These are phyloP conservation scores for Boloria euphrosyne DNA, from an alignment of 2,888 invertebrate genomes.

Conservation along the genomic window DNA sequence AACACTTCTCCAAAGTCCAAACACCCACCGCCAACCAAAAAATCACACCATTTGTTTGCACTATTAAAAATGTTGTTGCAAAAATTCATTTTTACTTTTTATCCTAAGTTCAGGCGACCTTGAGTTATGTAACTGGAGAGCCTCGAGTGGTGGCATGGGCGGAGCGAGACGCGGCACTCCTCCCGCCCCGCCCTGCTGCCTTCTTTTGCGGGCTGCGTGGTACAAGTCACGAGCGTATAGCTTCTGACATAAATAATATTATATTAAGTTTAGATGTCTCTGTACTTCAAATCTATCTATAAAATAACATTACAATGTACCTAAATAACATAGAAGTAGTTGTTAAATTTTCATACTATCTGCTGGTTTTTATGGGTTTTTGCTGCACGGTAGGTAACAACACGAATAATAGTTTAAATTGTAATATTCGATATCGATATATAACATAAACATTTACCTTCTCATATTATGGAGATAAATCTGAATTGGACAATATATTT, in stretches of 20 bases:
- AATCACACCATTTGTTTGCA: not conserved
- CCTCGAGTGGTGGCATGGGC: conserved; percentile 21
- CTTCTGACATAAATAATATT: not conserved
- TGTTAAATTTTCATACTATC: too few relatives aligned
- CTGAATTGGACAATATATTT: too few relatives aligned
- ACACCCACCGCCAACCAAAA: not conserved
- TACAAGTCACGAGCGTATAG: conserved; percentile 42
- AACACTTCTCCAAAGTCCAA: too few relatives aligned
- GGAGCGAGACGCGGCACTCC: conserved; percentile 46
- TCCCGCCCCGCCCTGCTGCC: conserved; percentile 52
- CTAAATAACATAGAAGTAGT: too few relatives aligned
- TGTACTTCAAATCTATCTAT: not conserved
- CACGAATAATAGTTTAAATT: too few relatives aligned
- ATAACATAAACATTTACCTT: too few relatives aligned
- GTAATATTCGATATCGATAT: too few relatives aligned
- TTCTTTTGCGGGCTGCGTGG: conserved; percentile 37
- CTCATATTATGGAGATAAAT: too few relatives aligned
- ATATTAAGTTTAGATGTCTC: not conserved
- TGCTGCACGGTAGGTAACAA: too few relatives aligned
- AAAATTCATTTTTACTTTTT: not conserved
- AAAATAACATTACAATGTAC: not conserved
- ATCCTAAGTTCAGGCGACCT: not conserved
- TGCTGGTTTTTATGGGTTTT: too few relatives aligned
- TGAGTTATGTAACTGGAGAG: conserved; percentile 13
- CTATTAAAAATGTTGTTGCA: not conserved